Conservation (phyloP, 92 coral and sea anemone species). For the Epizoanthus stellaris region DNA sequence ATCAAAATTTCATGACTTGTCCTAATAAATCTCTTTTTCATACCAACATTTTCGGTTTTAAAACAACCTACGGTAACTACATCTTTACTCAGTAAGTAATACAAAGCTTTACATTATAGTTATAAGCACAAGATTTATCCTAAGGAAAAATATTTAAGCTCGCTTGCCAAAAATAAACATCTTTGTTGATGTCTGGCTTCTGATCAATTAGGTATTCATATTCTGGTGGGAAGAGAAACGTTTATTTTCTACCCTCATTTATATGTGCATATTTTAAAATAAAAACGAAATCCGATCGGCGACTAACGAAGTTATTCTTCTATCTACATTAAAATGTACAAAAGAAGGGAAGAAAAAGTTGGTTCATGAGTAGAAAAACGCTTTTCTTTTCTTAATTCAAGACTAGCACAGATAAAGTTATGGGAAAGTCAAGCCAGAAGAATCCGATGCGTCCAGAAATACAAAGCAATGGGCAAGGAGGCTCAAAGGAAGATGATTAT, state of each 20-base stretch:
- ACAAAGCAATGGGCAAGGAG: conserved; percentile 19
- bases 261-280: conserved; percentile 73
- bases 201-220: conserved; percentile 35
- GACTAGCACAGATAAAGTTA: background rate
- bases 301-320: conserved; percentile 39
- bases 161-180: conserved; percentile 33
- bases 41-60: background rate
- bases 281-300: conserved; percentile 37
- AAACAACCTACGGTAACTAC: background rate
- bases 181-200: conserved; percentile 23
- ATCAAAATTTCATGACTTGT: conserved; percentile 31
- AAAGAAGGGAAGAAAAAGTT: conserved; percentile 16
- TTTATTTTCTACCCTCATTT: conserved; percentile 52
- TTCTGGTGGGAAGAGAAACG: conserved; percentile 25
- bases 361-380: background rate
- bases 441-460: conserved; percentile 2
- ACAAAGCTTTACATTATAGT: background rate
- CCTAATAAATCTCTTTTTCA: conserved; percentile 9
- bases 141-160: background rate
- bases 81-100: background rate
- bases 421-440: conserved; percentile 33
- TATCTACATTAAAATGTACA: conserved; percentile 2
- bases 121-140: background rate
- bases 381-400: background rate
- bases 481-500: conserved; percentile 32